Percentiles rank a stretch among this genome's conserved stretches.
phyloP scores from a whole-genome alignment of 2,797 vertebrate species.

The Acridotheres tristis region DNA sequence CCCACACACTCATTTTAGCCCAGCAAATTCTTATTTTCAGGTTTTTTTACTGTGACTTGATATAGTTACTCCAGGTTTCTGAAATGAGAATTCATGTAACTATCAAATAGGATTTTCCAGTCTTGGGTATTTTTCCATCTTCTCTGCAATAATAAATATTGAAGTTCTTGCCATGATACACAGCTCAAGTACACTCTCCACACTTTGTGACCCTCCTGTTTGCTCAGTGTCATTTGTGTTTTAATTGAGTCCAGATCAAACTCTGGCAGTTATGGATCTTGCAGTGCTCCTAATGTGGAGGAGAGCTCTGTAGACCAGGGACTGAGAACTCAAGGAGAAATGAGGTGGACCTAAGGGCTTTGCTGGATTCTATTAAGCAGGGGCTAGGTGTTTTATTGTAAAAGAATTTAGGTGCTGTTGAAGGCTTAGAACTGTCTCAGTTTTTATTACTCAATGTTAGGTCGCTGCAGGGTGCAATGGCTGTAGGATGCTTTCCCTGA shows the following conservation, averaged over 20 bases:
- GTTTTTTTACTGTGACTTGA: neutral
- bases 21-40: neutral
- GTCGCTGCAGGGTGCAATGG: neutral
- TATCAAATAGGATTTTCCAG: neutral
- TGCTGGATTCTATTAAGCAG: neutral
- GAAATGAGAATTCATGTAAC: neutral
- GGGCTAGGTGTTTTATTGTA: neutral
- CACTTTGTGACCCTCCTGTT: neutral
- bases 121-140: neutral
- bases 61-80: neutral
- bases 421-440: neutral
- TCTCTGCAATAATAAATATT: neutral
- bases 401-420: neutral
- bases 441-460: neutral
- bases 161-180: neutral
- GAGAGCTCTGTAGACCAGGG: neutral
- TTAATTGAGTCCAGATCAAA: neutral
- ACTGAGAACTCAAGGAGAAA: neutral
- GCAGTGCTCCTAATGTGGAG: neutral
- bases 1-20: neutral
- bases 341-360: neutral
- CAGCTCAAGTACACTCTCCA: neutral
- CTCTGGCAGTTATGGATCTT: neutral
- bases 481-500: neutral
- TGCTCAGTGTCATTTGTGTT: rapidly evolving